These are phyloP conservation scores for Onthophagus sagittarius DNA, from an alignment of 2,888 invertebrate genomes.

Conservation along the genomic window DNA sequence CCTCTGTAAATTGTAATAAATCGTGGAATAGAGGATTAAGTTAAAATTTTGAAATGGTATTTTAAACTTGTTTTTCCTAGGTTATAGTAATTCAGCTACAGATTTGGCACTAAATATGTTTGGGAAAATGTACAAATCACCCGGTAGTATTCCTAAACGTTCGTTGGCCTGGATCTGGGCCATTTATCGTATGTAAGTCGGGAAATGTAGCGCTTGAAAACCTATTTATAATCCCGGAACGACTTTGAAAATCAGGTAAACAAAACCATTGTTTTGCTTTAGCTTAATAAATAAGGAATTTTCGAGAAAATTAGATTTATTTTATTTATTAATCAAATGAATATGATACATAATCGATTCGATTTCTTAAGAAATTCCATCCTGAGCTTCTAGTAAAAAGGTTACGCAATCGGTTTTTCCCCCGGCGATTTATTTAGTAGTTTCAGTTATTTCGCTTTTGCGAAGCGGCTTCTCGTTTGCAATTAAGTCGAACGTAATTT, in stretches of 20 bases:
- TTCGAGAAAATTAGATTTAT: too few relatives aligned
- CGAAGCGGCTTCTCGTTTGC: background rate
- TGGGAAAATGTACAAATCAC: background rate
- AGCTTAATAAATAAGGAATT: too few relatives aligned
- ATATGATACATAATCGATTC: too few relatives aligned
- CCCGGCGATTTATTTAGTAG: background rate
- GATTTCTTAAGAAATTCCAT: too few relatives aligned
- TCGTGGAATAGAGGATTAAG: too few relatives aligned
- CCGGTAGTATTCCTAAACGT: background rate
- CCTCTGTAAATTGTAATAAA: too few relatives aligned
- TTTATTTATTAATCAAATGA: too few relatives aligned
- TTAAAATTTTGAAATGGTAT: background rate
- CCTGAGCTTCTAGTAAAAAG: too few relatives aligned
- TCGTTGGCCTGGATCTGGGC: background rate
- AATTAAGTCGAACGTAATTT: background rate
- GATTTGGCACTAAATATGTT: background rate
- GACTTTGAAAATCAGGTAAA: background rate
- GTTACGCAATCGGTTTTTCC: background rate
- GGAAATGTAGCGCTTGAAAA: background rate
- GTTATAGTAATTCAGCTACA: background rate
- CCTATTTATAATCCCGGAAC: background rate
- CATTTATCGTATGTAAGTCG: background rate
- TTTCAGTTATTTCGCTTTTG: background rate
- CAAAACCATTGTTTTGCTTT: background rate
- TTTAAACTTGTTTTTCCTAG: background rate